Base-by-base conservation (phyloP, 2,888 invertebrate genomes). In the Eudasyphora cyanicolor region DNA sequence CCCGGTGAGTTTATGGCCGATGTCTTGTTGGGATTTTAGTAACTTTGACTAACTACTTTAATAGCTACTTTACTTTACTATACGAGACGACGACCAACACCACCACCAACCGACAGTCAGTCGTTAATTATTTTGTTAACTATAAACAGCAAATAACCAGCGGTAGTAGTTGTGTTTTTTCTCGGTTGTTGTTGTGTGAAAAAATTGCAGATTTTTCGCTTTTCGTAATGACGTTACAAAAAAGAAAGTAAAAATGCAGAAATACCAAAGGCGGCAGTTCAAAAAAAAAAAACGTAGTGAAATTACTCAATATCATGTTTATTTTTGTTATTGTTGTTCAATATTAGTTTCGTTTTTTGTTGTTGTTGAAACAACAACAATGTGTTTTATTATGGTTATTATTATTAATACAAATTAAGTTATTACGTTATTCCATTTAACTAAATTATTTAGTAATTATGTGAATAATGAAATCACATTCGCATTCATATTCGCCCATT, bases 201-300 rank as follows among this genome's bases (percentile, higher is more conserved):
- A 57, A 57, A 57, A 57, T 57, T 57, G 57, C 57, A 57, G 6
- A 51, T 51, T 51, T 51, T 19, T 24, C 6, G 45, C 2, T 45
- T n/a, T n/a, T 45, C 1, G n/a, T 45, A n/a, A 45, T 45, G 45
- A n/a, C 14, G 45, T 4, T 14, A 45, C 14, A 51, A 45, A 57
- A 57, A 57, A 57, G 57, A 57, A 57, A 57, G 57, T 57, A 27
- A 57, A 57, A 57, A 24, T 57, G 8, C 57, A 57, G 24, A 6
- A 54, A 54, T 7, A 54, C 24, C 10, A 51, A 51, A 21, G 21
- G 24, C 57, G 21, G 27, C 24, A 57, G 57, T 57, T 57, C 27
- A 14, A 24, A 17, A 8, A 45, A n/a, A n/a, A 45, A 45, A 57
- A 24, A 27, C 17, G 54, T 45, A 45, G 3, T 14, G 57, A 57